Evolutionary conservation across 2,888 invertebrate species (phyloP).

Genomic region (Eumacrocentrus americanus): DNA sequence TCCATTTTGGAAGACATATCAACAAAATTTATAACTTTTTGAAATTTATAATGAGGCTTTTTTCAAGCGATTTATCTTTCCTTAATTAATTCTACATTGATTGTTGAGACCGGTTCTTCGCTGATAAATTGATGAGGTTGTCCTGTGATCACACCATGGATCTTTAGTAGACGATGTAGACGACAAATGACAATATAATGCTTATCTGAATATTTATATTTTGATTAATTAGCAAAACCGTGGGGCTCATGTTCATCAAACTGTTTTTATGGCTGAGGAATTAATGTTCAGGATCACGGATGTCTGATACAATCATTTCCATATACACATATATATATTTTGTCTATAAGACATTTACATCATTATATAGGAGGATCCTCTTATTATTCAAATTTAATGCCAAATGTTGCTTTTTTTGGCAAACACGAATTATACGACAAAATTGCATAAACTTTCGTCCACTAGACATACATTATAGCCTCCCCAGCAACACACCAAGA

Average conservation of each 20-base stretch:
- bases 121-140: too few relatives aligned
- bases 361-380: background rate
- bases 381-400: too few relatives aligned
- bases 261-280: conserved; percentile 11
- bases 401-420: background rate
- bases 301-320: background rate
- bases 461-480: too few relatives aligned
- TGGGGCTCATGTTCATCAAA: background rate
- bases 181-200: too few relatives aligned
- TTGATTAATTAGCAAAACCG: background rate
- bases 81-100: background rate
- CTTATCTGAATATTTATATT: too few relatives aligned
- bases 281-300: conserved; percentile 27
- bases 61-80: background rate
- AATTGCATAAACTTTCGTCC: background rate
- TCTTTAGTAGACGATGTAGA: too few relatives aligned
- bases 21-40: too few relatives aligned
- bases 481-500: too few relatives aligned
- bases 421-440: background rate
- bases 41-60: too few relatives aligned
- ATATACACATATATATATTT: background rate
- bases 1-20: background rate
- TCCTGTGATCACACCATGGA: too few relatives aligned
- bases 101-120: background rate
- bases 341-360: conserved; percentile 15